Conservation (phyloP, 2,113 vertebrate species). For the Pongo abelii region DNA sequence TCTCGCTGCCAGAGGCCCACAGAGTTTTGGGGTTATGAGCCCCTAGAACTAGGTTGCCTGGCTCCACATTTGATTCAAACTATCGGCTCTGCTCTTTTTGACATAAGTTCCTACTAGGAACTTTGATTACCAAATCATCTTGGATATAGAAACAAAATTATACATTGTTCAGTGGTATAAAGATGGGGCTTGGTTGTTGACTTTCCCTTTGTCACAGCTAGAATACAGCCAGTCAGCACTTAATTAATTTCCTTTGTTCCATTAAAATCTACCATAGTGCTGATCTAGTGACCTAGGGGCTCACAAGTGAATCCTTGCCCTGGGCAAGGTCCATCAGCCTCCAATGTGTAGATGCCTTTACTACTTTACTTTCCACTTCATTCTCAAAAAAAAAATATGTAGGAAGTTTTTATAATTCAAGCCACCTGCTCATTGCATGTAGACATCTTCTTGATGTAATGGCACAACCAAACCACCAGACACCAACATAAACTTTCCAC, state of each 20-base stretch:
- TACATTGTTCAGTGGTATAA: background rate
- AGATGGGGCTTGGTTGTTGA: background rate
- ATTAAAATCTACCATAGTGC: background rate
- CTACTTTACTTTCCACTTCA: background rate
- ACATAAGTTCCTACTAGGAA: background rate
- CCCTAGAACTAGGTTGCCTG: background rate
- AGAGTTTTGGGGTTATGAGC: background rate
- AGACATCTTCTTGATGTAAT: background rate
- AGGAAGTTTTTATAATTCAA: background rate
- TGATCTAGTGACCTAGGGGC: background rate
- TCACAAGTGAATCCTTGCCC: background rate
- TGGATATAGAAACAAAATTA: constrained; percentile 25
- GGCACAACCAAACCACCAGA: background rate
- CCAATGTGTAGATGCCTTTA: background rate
- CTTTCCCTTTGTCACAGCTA: background rate
- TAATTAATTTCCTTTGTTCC: background rate
- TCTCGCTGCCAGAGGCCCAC: background rate
- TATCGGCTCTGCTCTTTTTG: background rate
- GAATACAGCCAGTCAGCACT: background rate
- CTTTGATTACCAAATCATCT: background rate
- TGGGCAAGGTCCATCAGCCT: background rate
- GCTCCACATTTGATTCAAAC: background rate
- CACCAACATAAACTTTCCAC: background rate
- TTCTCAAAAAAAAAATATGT: background rate
- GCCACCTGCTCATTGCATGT: background rate